Percentiles rank a stretch among this genome's conserved stretches.
Evolutionary conservation across 2,888 invertebrate species (phyloP).

Genomic region (Encarsia formosa): DNA sequence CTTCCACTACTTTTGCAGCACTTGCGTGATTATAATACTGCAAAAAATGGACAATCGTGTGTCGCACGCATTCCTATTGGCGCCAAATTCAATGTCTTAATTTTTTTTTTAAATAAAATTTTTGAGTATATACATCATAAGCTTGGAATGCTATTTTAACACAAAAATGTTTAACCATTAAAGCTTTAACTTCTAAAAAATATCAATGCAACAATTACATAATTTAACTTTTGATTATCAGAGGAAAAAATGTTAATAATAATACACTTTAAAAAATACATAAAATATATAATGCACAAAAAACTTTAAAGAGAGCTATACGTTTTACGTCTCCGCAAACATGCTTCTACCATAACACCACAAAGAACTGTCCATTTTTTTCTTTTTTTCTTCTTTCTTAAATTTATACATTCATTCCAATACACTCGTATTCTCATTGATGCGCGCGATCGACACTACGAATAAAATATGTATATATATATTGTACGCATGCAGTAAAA

Average conservation of each 20-base stretch:
- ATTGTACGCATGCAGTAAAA: too few relatives aligned
- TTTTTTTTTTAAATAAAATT: slow-evolving; percentile 3
- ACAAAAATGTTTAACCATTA: slow-evolving; percentile 6
- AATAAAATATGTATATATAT: too few relatives aligned
- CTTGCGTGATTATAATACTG: slow-evolving; percentile 10
- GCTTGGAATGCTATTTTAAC: slow-evolving; percentile 22
- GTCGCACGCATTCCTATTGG: slow-evolving; percentile 2
- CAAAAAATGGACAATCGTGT: slow-evolving; percentile 10
- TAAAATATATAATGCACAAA: slow-evolving; percentile 4
- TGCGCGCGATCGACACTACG: too few relatives aligned
- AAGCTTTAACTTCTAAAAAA: slow-evolving; percentile 4
- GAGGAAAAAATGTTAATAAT: slow-evolving; percentile 1
- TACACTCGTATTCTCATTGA: too few relatives aligned
- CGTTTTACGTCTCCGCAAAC: too few relatives aligned
- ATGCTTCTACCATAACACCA: too few relatives aligned
- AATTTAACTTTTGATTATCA: neutral
- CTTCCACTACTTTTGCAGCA: slow-evolving; percentile 9
- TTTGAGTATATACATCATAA: slow-evolving; percentile 17
- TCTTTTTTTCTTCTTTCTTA: too few relatives aligned
- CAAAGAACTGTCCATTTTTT: too few relatives aligned
- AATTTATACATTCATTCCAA: too few relatives aligned
- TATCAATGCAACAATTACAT: slow-evolving; percentile 3
- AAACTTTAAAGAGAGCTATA: slow-evolving; percentile 7
- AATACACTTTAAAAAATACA: slow-evolving; percentile 5
- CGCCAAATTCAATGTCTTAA: neutral